Conservation (phyloP, 2,113 vertebrate species). For the Nesogale talazaci region DNA sequence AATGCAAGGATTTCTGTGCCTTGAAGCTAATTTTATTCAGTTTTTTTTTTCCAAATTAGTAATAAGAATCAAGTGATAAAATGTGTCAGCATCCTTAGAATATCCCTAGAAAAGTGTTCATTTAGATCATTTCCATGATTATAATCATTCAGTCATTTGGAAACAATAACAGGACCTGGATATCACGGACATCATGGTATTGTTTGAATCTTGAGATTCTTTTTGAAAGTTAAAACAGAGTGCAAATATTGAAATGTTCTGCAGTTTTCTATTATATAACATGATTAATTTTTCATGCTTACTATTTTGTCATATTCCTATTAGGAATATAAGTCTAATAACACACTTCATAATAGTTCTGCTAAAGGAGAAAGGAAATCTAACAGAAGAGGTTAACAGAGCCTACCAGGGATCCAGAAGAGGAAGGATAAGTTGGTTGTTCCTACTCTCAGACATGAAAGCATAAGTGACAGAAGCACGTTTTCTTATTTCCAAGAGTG, state of each 20-base stretch:
- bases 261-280: neutral
- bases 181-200: neutral
- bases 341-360: conserved; percentile 14
- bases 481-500: neutral
- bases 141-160: neutral
- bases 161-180: neutral
- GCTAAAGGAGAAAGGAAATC: neutral
- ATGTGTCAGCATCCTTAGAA: neutral
- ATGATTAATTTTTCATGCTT: neutral
- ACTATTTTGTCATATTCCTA: neutral
- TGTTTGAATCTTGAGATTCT: neutral
- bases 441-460: neutral
- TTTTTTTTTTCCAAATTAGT: neutral
- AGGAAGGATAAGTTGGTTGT: neutral
- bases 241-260: neutral
- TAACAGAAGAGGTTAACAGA: neutral
- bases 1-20: conserved; percentile 3
- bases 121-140: neutral
- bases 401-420: neutral
- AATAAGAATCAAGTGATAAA: conserved; percentile 41
- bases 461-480: neutral
- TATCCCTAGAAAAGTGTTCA: neutral
- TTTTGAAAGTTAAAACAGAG: neutral
- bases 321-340: neutral
- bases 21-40: neutral